Conservation (phyloP, 1,140 invertebrate genomes). For the Drosophila parvula region DNA sequence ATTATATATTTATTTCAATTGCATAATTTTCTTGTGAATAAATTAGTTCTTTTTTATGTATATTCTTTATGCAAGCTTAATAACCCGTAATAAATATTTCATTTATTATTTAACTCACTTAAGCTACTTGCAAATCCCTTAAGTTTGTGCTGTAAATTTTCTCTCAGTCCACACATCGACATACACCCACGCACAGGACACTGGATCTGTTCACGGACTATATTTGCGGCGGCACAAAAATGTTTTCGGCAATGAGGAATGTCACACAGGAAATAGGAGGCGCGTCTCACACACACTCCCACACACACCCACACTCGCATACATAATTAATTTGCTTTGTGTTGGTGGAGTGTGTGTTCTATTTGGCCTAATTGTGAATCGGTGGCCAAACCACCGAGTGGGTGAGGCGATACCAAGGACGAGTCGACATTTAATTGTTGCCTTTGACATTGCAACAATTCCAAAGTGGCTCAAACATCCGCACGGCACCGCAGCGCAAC, state of each 20-base stretch:
- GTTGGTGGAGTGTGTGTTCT: constrained; percentile 19
- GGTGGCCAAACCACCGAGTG: constrained; percentile 47
- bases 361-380: constrained; percentile 70
- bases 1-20: not conserved
- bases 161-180: not conserved
- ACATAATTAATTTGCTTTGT: constrained; percentile 71
- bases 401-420: constrained; percentile 7
- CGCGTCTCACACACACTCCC: constrained; percentile 27
- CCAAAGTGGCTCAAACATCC: constrained; percentile 22
- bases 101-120: not conserved
- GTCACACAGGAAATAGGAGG: constrained; percentile 69
- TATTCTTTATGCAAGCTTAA: not conserved
- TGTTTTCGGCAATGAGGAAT: constrained; percentile 53
- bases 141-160: not conserved
- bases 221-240: constrained; percentile 68
- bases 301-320: constrained; percentile 50
- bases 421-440: constrained; percentile 61
- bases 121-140: not conserved
- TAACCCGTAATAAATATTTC: not conserved
- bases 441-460: constrained; percentile 76
- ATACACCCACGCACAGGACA: constrained; percentile 14
- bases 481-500: not conserved
- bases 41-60: not conserved
- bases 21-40: no score
- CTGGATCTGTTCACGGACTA: constrained; percentile 29